A percentile compares a stretch with the other conserved stretches of the same genome.
These are phyloP conservation scores for Peromyscus californicus DNA, from an alignment of 2,113 vertebrate species.

Conservation along the genomic window DNA sequence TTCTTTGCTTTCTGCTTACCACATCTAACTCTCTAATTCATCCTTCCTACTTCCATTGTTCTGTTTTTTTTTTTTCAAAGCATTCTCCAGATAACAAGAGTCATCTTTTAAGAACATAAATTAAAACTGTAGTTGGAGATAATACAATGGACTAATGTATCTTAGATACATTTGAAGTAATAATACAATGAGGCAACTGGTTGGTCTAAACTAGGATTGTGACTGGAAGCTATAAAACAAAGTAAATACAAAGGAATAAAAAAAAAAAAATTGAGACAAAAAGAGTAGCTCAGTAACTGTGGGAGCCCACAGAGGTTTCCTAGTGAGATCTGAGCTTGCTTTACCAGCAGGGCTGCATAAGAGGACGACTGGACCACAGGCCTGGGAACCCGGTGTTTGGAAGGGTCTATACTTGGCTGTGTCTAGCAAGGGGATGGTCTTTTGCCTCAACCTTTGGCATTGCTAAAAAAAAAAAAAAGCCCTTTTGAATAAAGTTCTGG, in stretches of 20 bases:
- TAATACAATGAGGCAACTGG: neutral
- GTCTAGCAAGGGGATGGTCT: too few relatives aligned
- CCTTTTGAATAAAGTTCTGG: too few relatives aligned
- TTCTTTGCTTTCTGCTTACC: neutral
- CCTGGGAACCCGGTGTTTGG: too few relatives aligned
- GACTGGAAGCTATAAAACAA: neutral
- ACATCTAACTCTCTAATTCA: neutral
- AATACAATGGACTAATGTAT: neutral
- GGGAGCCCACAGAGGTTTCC: too few relatives aligned
- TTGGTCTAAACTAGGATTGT: slow-evolving; percentile 1
- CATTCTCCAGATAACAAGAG: neutral
- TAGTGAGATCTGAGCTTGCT: too few relatives aligned
- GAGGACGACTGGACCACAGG: too few relatives aligned
- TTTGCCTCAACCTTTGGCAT: too few relatives aligned
- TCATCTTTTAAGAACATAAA: slow-evolving; percentile 20
- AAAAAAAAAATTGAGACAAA: neutral
- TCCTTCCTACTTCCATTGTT: neutral
- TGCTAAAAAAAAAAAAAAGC: too few relatives aligned
- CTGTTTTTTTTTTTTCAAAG: neutral
- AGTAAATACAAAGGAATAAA: slow-evolving; percentile 35
- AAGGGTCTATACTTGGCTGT: too few relatives aligned
- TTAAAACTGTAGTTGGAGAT: neutral
- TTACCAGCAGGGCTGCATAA: too few relatives aligned
- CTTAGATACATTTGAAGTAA: slow-evolving; percentile 10
- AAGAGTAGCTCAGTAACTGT: neutral